phyloP scores from a whole-genome alignment of 2,888 invertebrate species.

The Scaeva pyrastri region DNA sequence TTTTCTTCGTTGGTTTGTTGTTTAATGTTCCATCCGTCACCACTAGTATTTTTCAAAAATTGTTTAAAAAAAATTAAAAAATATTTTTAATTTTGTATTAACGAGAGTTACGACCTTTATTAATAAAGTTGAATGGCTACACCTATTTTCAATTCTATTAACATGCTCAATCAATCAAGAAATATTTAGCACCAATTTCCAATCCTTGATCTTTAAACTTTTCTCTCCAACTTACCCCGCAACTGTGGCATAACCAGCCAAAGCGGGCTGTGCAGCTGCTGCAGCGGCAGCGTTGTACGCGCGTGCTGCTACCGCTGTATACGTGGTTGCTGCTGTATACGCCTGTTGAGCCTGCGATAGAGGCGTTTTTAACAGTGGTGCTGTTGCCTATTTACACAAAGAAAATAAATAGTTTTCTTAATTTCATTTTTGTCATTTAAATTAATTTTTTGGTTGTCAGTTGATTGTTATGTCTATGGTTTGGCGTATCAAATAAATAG shows the following conservation, averaged over 20 bases:
- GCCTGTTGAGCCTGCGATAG: slow-evolving; percentile 92
- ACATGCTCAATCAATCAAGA: slow-evolving; percentile 51
- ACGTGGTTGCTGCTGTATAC: slow-evolving; percentile 94
- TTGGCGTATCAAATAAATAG: slow-evolving; percentile 64
- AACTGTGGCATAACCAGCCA: slow-evolving; percentile 90
- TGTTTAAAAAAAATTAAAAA: no score
- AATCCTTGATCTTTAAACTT: slow-evolving; percentile 25
- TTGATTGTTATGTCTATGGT: slow-evolving; percentile 38
- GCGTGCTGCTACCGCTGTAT: slow-evolving; percentile 93
- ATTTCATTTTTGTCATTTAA: slow-evolving; percentile 45
- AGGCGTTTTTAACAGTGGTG: slow-evolving; percentile 93
- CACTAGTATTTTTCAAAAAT: no score
- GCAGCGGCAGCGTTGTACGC: slow-evolving; percentile 92
- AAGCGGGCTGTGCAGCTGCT: slow-evolving; percentile 85
- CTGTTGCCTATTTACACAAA: slow-evolving; percentile 86
- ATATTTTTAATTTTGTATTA: no score
- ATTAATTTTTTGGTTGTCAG: slow-evolving; percentile 35
- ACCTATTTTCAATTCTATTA: no score
- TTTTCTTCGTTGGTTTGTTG: no score
- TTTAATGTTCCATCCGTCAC: no score
- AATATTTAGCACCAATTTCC: slow-evolving; percentile 20
- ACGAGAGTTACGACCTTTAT: no score
- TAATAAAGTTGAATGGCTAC: no score
- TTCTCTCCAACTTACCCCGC: slow-evolving; percentile 86
- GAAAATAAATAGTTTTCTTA: slow-evolving; percentile 48